Base-by-base conservation (phyloP, 2,113 vertebrate genomes). In the Danionella cerebrum region DNA sequence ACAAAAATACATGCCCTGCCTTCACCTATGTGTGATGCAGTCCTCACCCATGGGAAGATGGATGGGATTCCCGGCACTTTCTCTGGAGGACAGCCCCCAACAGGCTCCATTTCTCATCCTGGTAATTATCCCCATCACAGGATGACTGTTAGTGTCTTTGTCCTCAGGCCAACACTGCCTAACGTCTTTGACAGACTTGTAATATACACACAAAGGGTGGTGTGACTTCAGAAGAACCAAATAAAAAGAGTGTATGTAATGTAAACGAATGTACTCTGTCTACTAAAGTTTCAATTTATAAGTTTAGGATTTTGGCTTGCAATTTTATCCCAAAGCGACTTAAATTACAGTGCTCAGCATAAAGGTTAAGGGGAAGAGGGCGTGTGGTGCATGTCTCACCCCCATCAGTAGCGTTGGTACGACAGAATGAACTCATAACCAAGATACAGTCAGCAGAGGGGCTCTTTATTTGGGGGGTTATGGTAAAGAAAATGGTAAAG, bases 61-160 rank as follows among this genome's bases (percentile, higher is more conserved):
- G 51, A 72, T 72, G 70, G 68, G 38, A 69, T 66, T 38, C n/a
- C 45, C 27, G 64, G 38, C 45, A 50, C 14, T 5, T 48, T 13
- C 59, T 48, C 33, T 35, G n/a, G 41, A 63, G 52, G 19, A 57
- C 42, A 35, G 29, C 13, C 35, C 24, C 58, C 65, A n/a, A 11
- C 33, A 22, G 66, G 35, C 39, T 53, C 36, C 48, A 39, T 74
- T 78, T 70, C 29, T 72, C 59, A 48, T 53, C 53, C 59, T 65
- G 18, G 2, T 58, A 57, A 72, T 72, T 67, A 65, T 67, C 63
- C 48, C 39, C 22, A 52, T 29, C 72, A 29, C 60, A 65, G 60
- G 16, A 6, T 42, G 53, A 47, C 55, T 58, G 52, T 41, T 47
- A 50, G 19, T 58, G 31, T 13, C 31, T 29, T 29, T 13, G 25